phyloP scores from a whole-genome alignment of 2,888 invertebrate genomes.

The Pterostichus madidus region DNA sequence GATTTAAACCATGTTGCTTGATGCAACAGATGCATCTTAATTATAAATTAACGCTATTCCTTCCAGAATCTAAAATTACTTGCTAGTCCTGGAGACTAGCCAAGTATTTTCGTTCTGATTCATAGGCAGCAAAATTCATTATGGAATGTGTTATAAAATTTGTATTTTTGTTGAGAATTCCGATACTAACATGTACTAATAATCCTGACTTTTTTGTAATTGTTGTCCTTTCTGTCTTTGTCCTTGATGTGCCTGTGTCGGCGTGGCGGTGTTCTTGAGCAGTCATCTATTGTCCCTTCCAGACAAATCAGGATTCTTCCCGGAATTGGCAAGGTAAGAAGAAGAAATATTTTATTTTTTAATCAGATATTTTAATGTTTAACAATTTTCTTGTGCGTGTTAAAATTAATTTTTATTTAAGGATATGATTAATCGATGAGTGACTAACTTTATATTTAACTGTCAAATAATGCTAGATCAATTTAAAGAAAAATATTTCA shows the following conservation, averaged over 20 bases:
- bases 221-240: constrained; percentile 52
- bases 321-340: constrained; percentile 77
- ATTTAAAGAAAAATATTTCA: too few relatives aligned
- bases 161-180: constrained; percentile 24
- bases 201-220: constrained; percentile 52
- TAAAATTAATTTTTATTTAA: too few relatives aligned
- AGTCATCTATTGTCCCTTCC: constrained; percentile 72
- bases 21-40: not conserved
- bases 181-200: constrained; percentile 34
- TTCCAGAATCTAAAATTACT: constrained; percentile 31
- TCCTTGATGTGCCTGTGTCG: constrained; percentile 26
- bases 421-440: too few relatives aligned
- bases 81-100: not conserved
- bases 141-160: constrained; percentile 21
- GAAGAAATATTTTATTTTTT: too few relatives aligned
- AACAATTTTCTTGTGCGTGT: too few relatives aligned
- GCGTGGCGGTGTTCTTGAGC: constrained; percentile 10
- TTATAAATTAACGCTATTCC: constrained; percentile 5
- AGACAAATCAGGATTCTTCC: constrained; percentile 77
- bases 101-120: constrained; percentile 17
- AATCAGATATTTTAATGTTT: too few relatives aligned
- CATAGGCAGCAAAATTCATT: too few relatives aligned
- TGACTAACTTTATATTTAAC: too few relatives aligned
- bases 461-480: too few relatives aligned
- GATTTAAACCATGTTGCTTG: not conserved